Percentiles rank a stretch among this genome's conserved stretches.
Evolutionary conservation across 2,888 invertebrate species (phyloP).

Genomic region (Polia nebulosa): DNA sequence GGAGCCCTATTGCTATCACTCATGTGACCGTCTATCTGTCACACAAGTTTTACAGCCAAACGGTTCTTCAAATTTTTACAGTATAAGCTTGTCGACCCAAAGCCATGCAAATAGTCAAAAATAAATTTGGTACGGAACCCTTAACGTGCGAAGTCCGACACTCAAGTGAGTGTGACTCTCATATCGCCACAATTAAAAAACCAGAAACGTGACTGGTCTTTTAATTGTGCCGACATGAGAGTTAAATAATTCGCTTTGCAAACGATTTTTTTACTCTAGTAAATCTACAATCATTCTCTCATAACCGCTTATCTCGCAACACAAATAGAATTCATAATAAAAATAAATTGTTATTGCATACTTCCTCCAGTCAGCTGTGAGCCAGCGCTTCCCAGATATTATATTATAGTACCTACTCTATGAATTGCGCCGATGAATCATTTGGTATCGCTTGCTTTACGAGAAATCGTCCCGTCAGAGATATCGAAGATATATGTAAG

Average conservation of each 20-base stretch:
- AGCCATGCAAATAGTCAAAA: too few species aligned
- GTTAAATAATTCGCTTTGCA: neutral
- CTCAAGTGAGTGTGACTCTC: too few species aligned
- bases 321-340: slow-evolving; percentile 26
- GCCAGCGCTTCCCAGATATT: slow-evolving; percentile 43
- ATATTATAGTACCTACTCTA: too few species aligned
- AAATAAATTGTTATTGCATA: slow-evolving; percentile 14
- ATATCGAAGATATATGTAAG: slow-evolving; percentile 15
- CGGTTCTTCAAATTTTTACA: too few species aligned
- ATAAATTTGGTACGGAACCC: too few species aligned
- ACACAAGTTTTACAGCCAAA: too few species aligned
- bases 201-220: too few species aligned
- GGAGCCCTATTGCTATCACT: too few species aligned
- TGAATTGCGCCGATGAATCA: slow-evolving; percentile 50
- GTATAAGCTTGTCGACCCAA: too few species aligned
- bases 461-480: slow-evolving; percentile 16
- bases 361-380: slow-evolving; percentile 40
- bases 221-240: neutral
- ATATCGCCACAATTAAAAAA: too few species aligned
- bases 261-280: neutral
- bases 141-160: too few species aligned
- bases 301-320: neutral
- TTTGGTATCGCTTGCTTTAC: slow-evolving; percentile 23
- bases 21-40: too few species aligned
- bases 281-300: neutral